Base-by-base conservation (phyloP, 1,140 invertebrate species). In the Mycetomoellerius zeteki region DNA sequence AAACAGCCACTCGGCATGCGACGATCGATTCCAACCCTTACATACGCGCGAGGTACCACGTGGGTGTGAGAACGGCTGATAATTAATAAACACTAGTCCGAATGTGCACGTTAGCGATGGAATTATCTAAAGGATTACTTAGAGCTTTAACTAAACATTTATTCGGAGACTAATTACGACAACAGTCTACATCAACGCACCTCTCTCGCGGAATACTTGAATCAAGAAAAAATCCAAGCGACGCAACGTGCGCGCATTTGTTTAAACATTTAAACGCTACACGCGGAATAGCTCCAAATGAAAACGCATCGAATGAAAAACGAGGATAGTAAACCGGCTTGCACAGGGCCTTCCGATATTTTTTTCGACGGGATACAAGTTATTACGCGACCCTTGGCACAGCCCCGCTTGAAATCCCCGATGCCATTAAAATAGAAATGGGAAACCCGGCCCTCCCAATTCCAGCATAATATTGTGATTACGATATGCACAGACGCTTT, bases 391-490 rank as follows among this genome's bases (percentile, higher is more conserved):
- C 82, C 88, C 89, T 91, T 89, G 90, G 90, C 89, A 86, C 85
- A 85, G 85, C 87, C 91, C 72, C 93, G 90, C 90, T 90, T 88
- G 91, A 94, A 94, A 94, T 94, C 92, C 94, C 93, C 88, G 89
- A 94, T 94, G 93, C 93, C 91, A 94, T 94, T 94, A 94, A 94
- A 94, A 94, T 93, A 95, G 94, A 94, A 93, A 94, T 94, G 94
- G 93, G 90, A 94, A 94, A 94, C 89, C 90, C 93, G 91, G 92
- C 92, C 92, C 93, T 93, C 93, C 93, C 94, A 94, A 95, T 94
- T 94, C 93, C 92, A 92, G 93, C 92, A 94, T 94, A 94, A 94
- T 95, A 95, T 94, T 94, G 92, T 94, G 94, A 95, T 95, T 95
- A 93, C 94, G 93, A 93, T 94, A 94, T 93, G 89, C 89, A 91